Conservation (phyloP, 2,888 invertebrate genomes). For the Hesperia comma region DNA sequence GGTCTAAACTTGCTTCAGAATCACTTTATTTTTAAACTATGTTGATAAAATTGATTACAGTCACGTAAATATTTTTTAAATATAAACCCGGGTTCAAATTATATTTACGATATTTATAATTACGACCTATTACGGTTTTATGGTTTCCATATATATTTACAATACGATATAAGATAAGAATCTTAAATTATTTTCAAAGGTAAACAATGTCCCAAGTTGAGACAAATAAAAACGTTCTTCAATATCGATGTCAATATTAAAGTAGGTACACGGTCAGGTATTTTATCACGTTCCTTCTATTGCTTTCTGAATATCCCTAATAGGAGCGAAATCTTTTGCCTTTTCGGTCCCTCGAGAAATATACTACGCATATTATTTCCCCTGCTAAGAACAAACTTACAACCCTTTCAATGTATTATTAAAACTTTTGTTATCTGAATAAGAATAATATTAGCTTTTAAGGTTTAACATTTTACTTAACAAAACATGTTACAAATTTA, state of each 20-base stretch:
- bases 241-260: conserved; percentile 25
- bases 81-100: too few species aligned
- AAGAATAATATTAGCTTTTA: conserved; percentile 57
- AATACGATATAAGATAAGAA: neutral
- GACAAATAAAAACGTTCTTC: conserved; percentile 8
- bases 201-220: conserved; percentile 4
- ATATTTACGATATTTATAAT: too few species aligned
- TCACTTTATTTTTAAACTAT: too few species aligned
- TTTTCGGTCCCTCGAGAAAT: conserved; percentile 65
- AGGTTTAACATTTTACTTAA: conserved; percentile 21
- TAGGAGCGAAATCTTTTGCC: conserved; percentile 71
- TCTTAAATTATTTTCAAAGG: neutral
- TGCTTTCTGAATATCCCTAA: conserved; percentile 66
- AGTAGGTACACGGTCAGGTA: conserved; percentile 34
- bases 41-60: too few species aligned
- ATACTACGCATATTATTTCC: conserved; percentile 70
- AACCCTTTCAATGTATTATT: conserved; percentile 69
- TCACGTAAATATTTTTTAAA: too few species aligned
- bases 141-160: neutral
- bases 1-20: too few species aligned
- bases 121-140: too few species aligned
- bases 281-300: conserved; percentile 50
- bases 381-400: conserved; percentile 60
- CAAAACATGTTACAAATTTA: too few species aligned
- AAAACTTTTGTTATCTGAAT: conserved; percentile 70